Percentiles rank a stretch among this genome's conserved stretches.
phyloP scores from a whole-genome alignment of 2,888 invertebrate genomes.

The Byasa hedistus region DNA sequence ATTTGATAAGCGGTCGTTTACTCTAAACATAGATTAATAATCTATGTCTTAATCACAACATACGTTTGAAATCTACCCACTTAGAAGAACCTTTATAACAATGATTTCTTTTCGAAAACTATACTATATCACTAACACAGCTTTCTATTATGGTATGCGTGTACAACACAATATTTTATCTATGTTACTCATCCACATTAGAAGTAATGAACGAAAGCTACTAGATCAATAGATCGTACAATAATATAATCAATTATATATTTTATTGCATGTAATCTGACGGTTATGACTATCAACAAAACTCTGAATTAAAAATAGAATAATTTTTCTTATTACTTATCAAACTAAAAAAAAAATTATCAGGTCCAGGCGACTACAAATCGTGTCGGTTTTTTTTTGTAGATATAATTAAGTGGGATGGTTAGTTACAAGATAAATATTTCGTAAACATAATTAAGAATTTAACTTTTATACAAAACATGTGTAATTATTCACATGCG shows the following conservation, averaged over 20 bases:
- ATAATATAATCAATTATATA: conserved; percentile 15
- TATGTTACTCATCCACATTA: background rate
- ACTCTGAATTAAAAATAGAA: conserved; percentile 23
- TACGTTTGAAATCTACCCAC: background rate
- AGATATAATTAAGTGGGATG: conserved; percentile 21
- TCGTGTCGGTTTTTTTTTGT: conserved; percentile 7
- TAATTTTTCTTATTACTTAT: conserved; percentile 26
- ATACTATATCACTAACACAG: background rate
- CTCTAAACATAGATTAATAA: conserved; percentile 25
- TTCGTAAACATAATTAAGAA: conserved; percentile 18
- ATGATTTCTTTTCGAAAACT: background rate
- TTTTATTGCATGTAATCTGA: conserved; percentile 19
- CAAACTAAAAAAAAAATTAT: conserved; percentile 21
- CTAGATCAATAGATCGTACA: conserved; percentile 5
- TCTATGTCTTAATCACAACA: conserved; percentile 5
- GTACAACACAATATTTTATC: background rate
- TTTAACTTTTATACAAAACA: conserved; percentile 2
- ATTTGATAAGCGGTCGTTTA: conserved; percentile 34
- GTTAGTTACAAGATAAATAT: conserved; percentile 30
- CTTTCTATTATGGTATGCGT: background rate
- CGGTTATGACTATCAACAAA: conserved; percentile 23
- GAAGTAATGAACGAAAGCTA: conserved; percentile 9
- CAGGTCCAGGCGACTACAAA: conserved; percentile 8
- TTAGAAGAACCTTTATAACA: background rate
- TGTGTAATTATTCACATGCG: background rate